Conservation (phyloP, 2,888 invertebrate genomes). For the Catocala sponsa region DNA sequence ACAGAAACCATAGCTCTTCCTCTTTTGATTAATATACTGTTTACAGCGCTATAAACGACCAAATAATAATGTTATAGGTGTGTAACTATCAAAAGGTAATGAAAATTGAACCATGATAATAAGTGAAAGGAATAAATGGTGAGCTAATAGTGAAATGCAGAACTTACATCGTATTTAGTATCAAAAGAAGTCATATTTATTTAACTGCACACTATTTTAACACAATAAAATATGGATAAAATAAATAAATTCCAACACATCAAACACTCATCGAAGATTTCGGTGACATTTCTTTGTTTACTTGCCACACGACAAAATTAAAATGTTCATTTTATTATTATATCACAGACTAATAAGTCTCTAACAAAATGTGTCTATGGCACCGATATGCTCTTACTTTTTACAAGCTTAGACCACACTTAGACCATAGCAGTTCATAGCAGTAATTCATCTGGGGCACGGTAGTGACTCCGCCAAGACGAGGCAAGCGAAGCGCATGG, state of each 20-base stretch:
- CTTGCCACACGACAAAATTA: slow-evolving; percentile 22
- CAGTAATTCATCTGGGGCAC: too few relatives aligned
- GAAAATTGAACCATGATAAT: neutral
- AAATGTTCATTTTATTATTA: neutral
- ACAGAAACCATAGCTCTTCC: neutral
- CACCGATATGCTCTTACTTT: too few relatives aligned
- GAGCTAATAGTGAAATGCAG: neutral
- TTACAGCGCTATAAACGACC: neutral
- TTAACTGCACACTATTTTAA: slow-evolving; percentile 37
- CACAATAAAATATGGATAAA: slow-evolving; percentile 48
- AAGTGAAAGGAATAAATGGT: neutral
- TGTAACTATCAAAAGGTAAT: slow-evolving; percentile 17
- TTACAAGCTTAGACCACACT: too few relatives aligned
- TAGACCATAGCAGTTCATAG: too few relatives aligned
- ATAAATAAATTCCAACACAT: slow-evolving; percentile 74
- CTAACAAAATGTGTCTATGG: too few relatives aligned
- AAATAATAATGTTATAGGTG: slow-evolving; percentile 19
- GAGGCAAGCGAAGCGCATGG: too few relatives aligned
- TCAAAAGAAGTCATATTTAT: slow-evolving; percentile 78
- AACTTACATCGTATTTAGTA: slow-evolving; percentile 88
- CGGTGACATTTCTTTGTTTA: slow-evolving; percentile 29
- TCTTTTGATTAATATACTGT: neutral
- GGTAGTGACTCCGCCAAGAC: too few relatives aligned
- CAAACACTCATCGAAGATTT: slow-evolving; percentile 50
- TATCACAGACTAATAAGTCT: too few relatives aligned